Evolutionary conservation across 2,113 vertebrate species (phyloP).

Genomic region (Syngnathus floridae): DNA sequence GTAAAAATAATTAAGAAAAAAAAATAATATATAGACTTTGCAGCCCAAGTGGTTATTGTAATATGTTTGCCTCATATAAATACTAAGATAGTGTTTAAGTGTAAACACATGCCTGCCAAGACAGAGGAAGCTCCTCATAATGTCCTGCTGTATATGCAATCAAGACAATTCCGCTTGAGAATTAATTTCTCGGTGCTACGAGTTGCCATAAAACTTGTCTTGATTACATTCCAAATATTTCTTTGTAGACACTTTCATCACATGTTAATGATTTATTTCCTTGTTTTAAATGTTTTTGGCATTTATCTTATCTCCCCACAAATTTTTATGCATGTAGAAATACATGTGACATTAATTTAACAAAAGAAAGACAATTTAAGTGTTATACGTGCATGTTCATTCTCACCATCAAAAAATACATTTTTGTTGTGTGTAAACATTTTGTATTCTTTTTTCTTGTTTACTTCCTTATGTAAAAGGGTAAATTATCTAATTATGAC

Average conservation of each 20-base stretch:
- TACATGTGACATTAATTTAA: background rate
- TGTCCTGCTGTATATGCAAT: conserved; percentile 39
- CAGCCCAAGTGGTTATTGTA: background rate
- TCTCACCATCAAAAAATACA: background rate
- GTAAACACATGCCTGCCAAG: conserved; percentile 14
- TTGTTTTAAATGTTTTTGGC: conserved; percentile 28
- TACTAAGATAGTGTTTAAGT: background rate
- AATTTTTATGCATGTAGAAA: background rate
- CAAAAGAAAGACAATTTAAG: background rate
- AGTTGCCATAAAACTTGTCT: background rate
- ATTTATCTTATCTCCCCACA: conserved; percentile 3
- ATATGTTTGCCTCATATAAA: background rate
- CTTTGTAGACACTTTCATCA: conserved; percentile 37
- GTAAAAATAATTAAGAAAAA: background rate
- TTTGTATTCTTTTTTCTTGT: conserved; percentile 2
- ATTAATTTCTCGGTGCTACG: conserved; percentile 22
- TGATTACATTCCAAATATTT: conserved; percentile 9
- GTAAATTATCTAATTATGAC: conserved; percentile 15
- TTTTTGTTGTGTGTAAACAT: background rate
- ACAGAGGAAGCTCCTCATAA: conserved; percentile 32
- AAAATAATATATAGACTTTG: background rate
- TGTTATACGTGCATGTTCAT: background rate
- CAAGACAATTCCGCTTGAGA: conserved; percentile 8
- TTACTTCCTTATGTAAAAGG: conserved; percentile 8
- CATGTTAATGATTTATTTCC: conserved; percentile 24